A percentile compares a stretch with the other conserved stretches of the same genome.
These are phyloP conservation scores for Priocnemis perturbator DNA, from an alignment of 2,888 invertebrate genomes.

Conservation along the genomic window DNA sequence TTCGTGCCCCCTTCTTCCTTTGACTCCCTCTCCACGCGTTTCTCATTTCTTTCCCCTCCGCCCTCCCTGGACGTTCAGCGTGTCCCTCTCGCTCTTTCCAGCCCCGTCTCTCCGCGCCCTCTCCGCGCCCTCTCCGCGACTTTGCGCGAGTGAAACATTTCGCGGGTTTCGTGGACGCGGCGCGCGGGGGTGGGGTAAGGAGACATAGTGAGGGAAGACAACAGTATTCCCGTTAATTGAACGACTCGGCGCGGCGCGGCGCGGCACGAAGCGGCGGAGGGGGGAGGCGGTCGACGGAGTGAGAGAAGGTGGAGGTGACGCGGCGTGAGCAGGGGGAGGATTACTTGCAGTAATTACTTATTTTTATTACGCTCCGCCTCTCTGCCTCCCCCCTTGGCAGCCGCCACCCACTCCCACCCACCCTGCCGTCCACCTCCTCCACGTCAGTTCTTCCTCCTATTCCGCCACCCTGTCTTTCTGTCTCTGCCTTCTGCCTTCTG, in stretches of 20 bases:
- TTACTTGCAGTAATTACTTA: constrained; percentile 74
- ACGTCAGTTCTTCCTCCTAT: background rate
- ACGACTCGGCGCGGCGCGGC: constrained; percentile 55
- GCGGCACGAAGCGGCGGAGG: constrained; percentile 38
- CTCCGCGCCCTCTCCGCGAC: constrained; percentile 57
- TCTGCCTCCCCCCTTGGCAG: constrained; percentile 30
- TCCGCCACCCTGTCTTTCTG: constrained; percentile 7
- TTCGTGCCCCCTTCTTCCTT: constrained; percentile 36
- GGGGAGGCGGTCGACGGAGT: constrained; percentile 36
- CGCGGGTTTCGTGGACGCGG: constrained; percentile 68
- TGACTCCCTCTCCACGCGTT: background rate
- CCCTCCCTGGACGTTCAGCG: constrained; percentile 1
- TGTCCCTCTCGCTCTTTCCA: constrained; percentile 3
- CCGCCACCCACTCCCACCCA: constrained; percentile 1
- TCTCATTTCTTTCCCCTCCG: background rate
- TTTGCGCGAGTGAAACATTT: constrained; percentile 69
- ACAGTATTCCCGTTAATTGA: constrained; percentile 66
- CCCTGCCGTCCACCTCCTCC: background rate
- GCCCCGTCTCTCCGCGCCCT: constrained; percentile 36
- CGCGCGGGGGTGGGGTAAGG: constrained; percentile 36
- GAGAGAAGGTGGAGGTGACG: constrained; percentile 16
- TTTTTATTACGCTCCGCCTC: constrained; percentile 73
- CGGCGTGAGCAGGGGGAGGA: constrained; percentile 52
- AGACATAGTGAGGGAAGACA: constrained; percentile 64
- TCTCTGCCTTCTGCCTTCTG: background rate